These are phyloP conservation scores for Willowsia nigromaculata DNA, from an alignment of 2,888 invertebrate genomes.

Conservation along the genomic window DNA sequence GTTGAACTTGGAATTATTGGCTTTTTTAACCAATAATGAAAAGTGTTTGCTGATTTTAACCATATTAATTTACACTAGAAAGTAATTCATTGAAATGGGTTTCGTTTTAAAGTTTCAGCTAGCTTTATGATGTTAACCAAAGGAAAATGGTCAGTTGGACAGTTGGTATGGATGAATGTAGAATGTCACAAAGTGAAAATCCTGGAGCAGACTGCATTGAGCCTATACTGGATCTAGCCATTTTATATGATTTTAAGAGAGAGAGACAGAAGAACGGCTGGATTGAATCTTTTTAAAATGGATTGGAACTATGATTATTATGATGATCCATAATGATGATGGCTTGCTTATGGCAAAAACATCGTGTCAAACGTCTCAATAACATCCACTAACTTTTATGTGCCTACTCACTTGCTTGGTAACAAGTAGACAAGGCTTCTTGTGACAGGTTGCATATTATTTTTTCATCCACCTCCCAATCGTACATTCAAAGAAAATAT, in stretches of 20 bases:
- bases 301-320: background rate
- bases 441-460: background rate
- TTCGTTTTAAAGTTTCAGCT: background rate
- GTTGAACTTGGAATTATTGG: background rate
- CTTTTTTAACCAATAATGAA: slow-evolving; percentile 1
- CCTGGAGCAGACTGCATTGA: slow-evolving; percentile 56
- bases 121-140: too few relatives aligned
- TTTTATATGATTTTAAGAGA: slow-evolving; percentile 47
- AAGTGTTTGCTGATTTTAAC: background rate
- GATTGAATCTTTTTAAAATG: background rate
- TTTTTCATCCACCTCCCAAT: background rate
- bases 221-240: slow-evolving; percentile 25
- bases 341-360: background rate
- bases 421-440: background rate
- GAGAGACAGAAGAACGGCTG: background rate
- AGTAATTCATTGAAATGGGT: background rate
- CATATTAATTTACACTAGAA: background rate
- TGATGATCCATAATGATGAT: background rate
- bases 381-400: background rate
- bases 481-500: background rate
- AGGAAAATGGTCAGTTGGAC: too few relatives aligned
- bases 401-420: background rate
- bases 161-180: too few relatives aligned
- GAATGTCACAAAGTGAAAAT: slow-evolving; percentile 41
- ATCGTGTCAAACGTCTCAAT: background rate